These are phyloP conservation scores for Bos indicus DNA, from an alignment of 2,113 vertebrate species.

Conservation along the genomic window DNA sequence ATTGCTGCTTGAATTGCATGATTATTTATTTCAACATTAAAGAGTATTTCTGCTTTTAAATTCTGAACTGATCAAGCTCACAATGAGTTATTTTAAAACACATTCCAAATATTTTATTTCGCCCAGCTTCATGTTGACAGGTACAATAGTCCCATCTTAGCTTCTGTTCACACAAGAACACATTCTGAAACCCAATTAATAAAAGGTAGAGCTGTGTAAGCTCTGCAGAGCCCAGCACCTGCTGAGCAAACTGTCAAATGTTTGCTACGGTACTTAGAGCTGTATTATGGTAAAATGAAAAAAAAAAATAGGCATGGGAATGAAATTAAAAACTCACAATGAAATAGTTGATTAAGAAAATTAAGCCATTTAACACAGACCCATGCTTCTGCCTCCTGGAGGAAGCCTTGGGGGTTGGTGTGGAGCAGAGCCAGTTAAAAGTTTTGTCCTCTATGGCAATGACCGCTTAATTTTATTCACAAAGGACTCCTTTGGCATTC, in stretches of 20 bases:
- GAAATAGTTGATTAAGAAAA: constrained; percentile 79
- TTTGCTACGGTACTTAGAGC: constrained; percentile 69
- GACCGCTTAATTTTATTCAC: constrained; percentile 71
- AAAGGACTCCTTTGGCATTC: constrained; percentile 66
- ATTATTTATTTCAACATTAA: constrained; percentile 74
- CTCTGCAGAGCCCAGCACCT: constrained; percentile 65
- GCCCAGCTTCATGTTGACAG: constrained; percentile 69
- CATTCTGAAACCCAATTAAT: constrained; percentile 76
- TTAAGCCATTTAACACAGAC: constrained; percentile 71
- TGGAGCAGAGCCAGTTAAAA: constrained; percentile 36
- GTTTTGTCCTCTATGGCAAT: constrained; percentile 2
- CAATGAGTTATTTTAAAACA: constrained; percentile 69
- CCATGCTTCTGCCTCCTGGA: constrained; percentile 50
- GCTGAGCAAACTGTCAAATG: constrained; percentile 75
- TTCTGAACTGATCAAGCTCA: constrained; percentile 56
- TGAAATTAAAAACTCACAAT: constrained; percentile 78
- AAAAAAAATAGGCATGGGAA: constrained; percentile 69
- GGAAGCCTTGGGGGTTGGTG: constrained; percentile 47
- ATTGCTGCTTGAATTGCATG: constrained; percentile 53
- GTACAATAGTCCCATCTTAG: constrained; percentile 70
- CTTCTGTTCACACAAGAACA: constrained; percentile 69
- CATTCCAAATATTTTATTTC: constrained; percentile 79
- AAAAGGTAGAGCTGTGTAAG: constrained; percentile 64
- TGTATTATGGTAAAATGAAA: constrained; percentile 69
- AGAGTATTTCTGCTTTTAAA: constrained; percentile 61